A percentile compares a stretch with the other conserved stretches of the same genome.
Evolutionary conservation across 2,888 invertebrate species (phyloP).

Genomic region (Trachelus troglodyta): DNA sequence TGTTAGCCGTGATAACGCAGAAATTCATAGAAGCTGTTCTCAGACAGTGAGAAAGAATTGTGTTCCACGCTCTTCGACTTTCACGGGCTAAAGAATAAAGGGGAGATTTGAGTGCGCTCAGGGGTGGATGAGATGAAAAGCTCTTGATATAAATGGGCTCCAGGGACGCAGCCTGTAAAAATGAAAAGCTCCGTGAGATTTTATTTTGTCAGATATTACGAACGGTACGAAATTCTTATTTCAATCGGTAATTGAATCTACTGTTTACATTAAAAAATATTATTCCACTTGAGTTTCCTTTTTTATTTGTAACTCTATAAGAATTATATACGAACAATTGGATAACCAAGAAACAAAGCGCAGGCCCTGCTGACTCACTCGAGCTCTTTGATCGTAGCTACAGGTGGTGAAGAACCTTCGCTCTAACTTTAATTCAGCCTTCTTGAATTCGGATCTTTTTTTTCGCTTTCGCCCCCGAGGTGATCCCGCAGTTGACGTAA

Average conservation of each 20-base stretch:
- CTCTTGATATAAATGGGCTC: conserved; percentile 49
- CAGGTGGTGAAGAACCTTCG: conserved; percentile 42
- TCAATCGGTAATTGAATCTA: neutral
- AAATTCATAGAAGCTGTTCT: neutral
- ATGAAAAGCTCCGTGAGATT: neutral
- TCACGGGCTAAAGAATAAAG: neutral
- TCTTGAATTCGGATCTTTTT: conserved; percentile 31
- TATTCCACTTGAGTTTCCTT: neutral
- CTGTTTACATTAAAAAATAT: neutral
- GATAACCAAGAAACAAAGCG: neutral
- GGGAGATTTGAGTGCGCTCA: conserved; percentile 31
- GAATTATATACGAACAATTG: neutral
- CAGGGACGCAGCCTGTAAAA: conserved; percentile 26
- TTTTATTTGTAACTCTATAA: neutral
- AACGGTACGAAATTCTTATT: neutral
- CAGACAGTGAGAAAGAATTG: conserved; percentile 4
- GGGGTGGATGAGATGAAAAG: conserved; percentile 36
- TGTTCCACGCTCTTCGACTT: neutral
- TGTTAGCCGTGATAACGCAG: neutral
- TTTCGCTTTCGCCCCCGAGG: conserved; percentile 1
- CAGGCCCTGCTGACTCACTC: neutral
- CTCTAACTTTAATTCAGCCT: conserved; percentile 40
- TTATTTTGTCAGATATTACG: neutral
- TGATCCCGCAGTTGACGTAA: conserved; percentile 30
- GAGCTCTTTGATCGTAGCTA: conserved; percentile 31